Evolutionary conservation across 2,113 vertebrate species (phyloP).

Genomic region (Semnornis frantzii): DNA sequence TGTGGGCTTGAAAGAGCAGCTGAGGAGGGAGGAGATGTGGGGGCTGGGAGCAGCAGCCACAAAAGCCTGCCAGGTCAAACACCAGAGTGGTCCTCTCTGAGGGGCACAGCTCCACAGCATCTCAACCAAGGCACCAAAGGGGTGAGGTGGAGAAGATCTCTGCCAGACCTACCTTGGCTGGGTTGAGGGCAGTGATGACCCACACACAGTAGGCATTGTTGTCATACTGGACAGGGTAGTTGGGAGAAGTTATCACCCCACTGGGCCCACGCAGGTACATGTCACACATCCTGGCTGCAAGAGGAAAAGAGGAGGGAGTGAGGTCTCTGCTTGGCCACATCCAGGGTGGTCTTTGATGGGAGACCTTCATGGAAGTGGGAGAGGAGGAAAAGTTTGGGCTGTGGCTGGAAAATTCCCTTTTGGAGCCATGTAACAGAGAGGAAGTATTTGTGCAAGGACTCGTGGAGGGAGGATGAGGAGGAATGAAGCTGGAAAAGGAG

Average conservation of each 20-base stretch:
- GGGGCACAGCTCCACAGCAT: not conserved
- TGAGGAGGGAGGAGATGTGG: not conserved
- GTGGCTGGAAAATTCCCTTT: not conserved
- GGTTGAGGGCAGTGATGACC: conserved; percentile 93
- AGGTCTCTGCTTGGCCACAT: not conserved
- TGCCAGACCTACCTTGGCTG: conserved; percentile 84
- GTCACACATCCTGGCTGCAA: conserved; percentile 93
- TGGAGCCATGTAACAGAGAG: not conserved
- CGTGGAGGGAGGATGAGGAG: too few species aligned
- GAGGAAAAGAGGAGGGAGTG: conserved; percentile 16
- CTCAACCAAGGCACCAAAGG: not conserved
- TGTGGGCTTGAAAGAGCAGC: not conserved
- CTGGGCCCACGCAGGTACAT: conserved; percentile 88
- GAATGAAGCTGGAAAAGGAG: too few species aligned
- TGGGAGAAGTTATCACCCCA: conserved; percentile 94
- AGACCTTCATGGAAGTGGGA: accelerated
- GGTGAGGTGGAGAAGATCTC: accelerated
- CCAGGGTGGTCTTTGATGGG: accelerated
- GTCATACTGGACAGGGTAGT: conserved; percentile 97
- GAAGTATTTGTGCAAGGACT: not conserved
- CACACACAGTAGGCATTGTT: conserved; percentile 99
- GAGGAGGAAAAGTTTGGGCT: not conserved
- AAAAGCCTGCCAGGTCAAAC: not conserved
- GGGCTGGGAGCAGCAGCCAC: not conserved
- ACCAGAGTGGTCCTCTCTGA: not conserved